These are phyloP conservation scores for Prorops nasuta DNA, from an alignment of 1,140 invertebrate species.

Conservation along the genomic window DNA sequence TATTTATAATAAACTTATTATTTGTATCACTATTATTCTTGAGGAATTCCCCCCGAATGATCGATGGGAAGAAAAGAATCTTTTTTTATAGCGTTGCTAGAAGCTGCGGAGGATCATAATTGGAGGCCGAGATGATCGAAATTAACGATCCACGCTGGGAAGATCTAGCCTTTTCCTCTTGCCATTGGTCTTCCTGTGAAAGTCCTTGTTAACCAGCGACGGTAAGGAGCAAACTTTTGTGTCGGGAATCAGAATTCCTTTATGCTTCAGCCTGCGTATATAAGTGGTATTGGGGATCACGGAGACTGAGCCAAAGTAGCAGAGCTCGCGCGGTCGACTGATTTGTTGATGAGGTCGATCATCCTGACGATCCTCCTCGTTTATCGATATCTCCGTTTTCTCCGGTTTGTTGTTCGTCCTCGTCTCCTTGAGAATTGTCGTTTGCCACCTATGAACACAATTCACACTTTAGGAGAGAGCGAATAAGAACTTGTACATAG, in stretches of 20 bases:
- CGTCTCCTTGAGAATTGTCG: constrained; percentile 34
- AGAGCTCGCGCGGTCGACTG: constrained; percentile 27
- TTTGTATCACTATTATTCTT: too few species aligned
- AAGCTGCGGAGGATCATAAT: too few species aligned
- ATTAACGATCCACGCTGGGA: constrained; percentile 15
- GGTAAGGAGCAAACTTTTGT: constrained; percentile 25
- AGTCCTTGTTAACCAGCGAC: constrained; percentile 15
- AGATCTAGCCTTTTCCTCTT: constrained; percentile 27
- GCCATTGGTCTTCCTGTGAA: constrained; percentile 5
- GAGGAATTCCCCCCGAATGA: too few species aligned
- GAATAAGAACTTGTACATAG: too few species aligned
- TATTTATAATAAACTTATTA: too few species aligned
- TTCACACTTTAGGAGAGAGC: too few species aligned
- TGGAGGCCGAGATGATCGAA: too few species aligned
- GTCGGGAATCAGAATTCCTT: constrained; percentile 24
- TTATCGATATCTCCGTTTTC: constrained; percentile 14
- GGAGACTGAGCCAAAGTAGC: constrained; percentile 36
- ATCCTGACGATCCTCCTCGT: constrained; percentile 16
- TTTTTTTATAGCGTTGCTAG: too few species aligned
- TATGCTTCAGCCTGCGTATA: constrained; percentile 37
- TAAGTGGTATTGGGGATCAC: constrained; percentile 38
- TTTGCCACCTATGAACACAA: constrained; percentile 37
- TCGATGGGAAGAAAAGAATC: too few species aligned
- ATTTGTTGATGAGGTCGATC: constrained; percentile 22
- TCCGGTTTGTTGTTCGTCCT: constrained; percentile 9